Base-by-base conservation (phyloP, 2,113 vertebrate genomes). In the Carassius auratus region DNA sequence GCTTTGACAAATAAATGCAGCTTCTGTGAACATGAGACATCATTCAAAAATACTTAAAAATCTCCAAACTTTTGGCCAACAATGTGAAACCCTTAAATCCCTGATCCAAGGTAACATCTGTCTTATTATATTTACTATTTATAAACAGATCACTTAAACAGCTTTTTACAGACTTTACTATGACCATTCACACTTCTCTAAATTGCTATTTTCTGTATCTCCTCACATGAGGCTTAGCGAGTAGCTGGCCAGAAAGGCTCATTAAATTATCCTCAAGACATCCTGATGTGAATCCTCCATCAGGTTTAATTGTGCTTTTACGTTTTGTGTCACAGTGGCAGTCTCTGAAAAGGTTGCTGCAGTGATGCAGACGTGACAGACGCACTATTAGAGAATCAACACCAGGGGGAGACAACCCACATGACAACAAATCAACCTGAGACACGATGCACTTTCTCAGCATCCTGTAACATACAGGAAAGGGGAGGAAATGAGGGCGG, bases 351-450 rank as follows among this genome's bases (percentile, higher is more conserved):
- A 52, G 33, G 33, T 48, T 78, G 38, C 61, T 73, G 73, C 76
- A 80, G 76, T 66, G 57, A 57, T 81, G 84, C 82, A 84, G 50
- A 14, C 73, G 68, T 26, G 69, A 26, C 14, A 52, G 5, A 48
- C 50, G 64, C 57, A 84, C 42, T 45, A 30, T 64, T 50, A 57
- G 14, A 30, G 26, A 55, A 59, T 79, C 15, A 83, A 59, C 89
- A 88, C 81, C 13, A 86, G 89, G n/a, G 74, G 83, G 89, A 69
- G 84, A 64, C 78, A 76, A 64, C 6, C 7, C 26, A 75, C 45
- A 62, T 61, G 19, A 68, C n/a, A 66, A 71, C 64, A 23, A 52
- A 48, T 50, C 52, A 23, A 1, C 57, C 21, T 23, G 33, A 80
- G 36, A 42, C 0, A 0, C 30, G 57, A 48, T 50, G 73, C 77